These are phyloP conservation scores for Rhyacichthys aspro DNA, from an alignment of 2,797 vertebrate species.

Conservation along the genomic window DNA sequence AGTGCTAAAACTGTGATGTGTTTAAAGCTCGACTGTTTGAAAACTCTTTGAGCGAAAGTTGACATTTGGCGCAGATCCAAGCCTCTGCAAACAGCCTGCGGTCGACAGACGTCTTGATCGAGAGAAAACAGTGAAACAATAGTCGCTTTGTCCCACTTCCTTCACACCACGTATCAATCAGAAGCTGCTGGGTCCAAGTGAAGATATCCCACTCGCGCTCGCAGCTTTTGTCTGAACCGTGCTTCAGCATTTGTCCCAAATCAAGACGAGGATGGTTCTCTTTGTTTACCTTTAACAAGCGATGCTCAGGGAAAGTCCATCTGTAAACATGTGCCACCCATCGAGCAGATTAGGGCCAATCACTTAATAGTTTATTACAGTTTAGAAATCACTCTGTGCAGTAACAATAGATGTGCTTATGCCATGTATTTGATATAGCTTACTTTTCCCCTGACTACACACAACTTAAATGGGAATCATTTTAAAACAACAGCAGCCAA, in stretches of 20 bases:
- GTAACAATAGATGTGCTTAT: not conserved
- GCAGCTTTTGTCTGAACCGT: conserved; percentile 61
- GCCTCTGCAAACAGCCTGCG: conserved; percentile 39
- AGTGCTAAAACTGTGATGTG: no score
- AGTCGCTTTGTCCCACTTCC: conserved; percentile 66
- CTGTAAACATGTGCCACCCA: conserved; percentile 70
- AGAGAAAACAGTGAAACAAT: conserved; percentile 67
- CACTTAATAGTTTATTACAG: conserved; percentile 39
- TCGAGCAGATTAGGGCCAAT: conserved; percentile 49
- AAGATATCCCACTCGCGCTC: conserved; percentile 56
- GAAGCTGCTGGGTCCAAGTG: conserved; percentile 57
- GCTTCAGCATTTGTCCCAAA: conserved; percentile 67
- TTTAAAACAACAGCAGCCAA: no score
- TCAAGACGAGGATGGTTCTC: conserved; percentile 62
- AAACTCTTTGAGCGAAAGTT: conserved; percentile 36
- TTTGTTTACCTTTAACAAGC: conserved; percentile 66
- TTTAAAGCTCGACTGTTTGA: no score
- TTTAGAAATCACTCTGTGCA: conserved; percentile 51
- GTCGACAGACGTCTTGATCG: conserved; percentile 63
- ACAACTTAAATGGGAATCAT: not conserved
- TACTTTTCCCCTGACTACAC: not conserved
- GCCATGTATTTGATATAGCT: not conserved
- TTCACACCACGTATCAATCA: conserved; percentile 66
- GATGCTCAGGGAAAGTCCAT: conserved; percentile 61
- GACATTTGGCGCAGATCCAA: conserved; percentile 52